Conservation (phyloP, 2,888 invertebrate genomes). For the Amphimallon solstitiale region DNA sequence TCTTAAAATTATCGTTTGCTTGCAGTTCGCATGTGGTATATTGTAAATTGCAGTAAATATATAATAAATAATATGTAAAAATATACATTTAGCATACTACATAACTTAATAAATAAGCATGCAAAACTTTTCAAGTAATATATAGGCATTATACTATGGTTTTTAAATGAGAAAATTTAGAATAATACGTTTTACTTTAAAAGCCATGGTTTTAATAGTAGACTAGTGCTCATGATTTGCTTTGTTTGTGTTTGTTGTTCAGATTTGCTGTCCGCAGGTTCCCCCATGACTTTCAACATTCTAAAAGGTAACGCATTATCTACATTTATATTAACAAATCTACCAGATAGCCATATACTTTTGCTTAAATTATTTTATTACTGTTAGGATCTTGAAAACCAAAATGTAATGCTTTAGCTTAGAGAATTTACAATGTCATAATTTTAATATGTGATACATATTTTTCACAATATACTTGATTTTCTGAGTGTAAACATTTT, state of each 20-base stretch:
- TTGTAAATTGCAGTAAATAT: conserved; percentile 45
- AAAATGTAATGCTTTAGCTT: conserved; percentile 33
- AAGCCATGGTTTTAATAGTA: conserved; percentile 54
- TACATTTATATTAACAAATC: conserved; percentile 47
- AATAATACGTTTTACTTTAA: conserved; percentile 49
- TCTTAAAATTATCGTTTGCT: conserved; percentile 40
- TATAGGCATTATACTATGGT: conserved; percentile 31
- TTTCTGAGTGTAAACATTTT: conserved; percentile 10
- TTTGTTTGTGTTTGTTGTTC: conserved; percentile 78
- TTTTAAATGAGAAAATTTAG: not conserved
- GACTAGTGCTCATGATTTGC: conserved; percentile 64
- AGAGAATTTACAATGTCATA: conserved; percentile 11
- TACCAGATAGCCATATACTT: conserved; percentile 36
- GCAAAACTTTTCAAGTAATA: conserved; percentile 37
- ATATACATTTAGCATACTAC: conserved; percentile 30
- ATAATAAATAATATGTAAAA: conserved; percentile 33
- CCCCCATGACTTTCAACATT: conserved; percentile 87
- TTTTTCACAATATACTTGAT: not conserved
- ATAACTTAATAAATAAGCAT: conserved; percentile 41
- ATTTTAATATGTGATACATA: not conserved
- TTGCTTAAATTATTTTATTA: conserved; percentile 28
- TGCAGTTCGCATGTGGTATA: conserved; percentile 48
- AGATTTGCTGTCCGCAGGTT: conserved; percentile 83
- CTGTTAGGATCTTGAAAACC: conserved; percentile 22
- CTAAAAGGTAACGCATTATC: conserved; percentile 79